These are phyloP conservation scores for Sinocyclocheilus maitianheensis DNA, from an alignment of 2,113 vertebrate species.

Conservation along the genomic window DNA sequence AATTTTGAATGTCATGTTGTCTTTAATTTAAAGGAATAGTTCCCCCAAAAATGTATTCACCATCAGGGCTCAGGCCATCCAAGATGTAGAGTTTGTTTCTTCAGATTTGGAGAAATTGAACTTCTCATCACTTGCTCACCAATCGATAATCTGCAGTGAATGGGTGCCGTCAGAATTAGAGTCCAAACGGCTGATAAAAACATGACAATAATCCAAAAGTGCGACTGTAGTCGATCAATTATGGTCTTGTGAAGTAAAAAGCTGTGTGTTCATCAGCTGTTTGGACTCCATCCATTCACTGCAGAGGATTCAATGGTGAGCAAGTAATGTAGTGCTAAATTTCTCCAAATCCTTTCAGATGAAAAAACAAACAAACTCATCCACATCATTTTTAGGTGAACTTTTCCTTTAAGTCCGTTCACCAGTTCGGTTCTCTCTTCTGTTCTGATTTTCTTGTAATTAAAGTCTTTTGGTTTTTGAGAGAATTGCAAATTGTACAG, in stretches of 20 bases:
- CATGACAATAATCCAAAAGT: not conserved
- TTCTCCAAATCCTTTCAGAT: no score
- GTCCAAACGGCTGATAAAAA: not conserved
- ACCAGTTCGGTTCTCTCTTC: slow-evolving; percentile 2
- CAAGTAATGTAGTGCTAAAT: no score
- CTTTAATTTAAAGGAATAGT: not conserved
- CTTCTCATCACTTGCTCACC: no score
- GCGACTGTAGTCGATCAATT: not conserved
- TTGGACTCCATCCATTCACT: no score
- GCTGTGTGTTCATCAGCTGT: no score
- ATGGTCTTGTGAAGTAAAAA: not conserved
- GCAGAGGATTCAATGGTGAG: no score
- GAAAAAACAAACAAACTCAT: no score
- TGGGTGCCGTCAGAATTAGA: not conserved
- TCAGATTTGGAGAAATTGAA: no score
- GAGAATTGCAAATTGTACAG: not conserved
- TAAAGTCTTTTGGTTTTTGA: not conserved
- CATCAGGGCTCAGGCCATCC: not conserved
- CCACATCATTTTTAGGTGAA: not conserved
- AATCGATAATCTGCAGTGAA: not conserved
- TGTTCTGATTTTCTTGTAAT: not conserved
- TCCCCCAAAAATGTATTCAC: not conserved
- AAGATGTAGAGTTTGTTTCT: not conserved
- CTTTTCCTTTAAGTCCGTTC: not conserved
- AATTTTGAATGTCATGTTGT: not conserved